Percentiles rank a stretch among this genome's conserved stretches.
These are phyloP conservation scores for Phyllostomus discolor DNA, from an alignment of 2,113 vertebrate genomes.

Conservation along the genomic window DNA sequence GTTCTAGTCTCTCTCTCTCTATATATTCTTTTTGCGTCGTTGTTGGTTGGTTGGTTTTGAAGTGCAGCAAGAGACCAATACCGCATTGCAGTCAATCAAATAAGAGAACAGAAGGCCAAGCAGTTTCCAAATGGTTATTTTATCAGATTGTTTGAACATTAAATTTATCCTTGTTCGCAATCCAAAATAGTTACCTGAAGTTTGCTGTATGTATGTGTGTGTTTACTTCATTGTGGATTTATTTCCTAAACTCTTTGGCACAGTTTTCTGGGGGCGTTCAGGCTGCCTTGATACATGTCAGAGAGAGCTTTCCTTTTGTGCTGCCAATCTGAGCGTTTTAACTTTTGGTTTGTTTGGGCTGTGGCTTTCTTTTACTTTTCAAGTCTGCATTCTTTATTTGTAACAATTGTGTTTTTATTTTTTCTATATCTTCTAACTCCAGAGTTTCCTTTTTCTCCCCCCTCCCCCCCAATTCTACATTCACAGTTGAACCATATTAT, in stretches of 20 bases:
- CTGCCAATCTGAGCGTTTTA: conserved; percentile 76
- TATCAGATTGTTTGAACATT: conserved; percentile 80
- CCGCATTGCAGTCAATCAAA: conserved; percentile 79
- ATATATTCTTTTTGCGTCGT: conserved; percentile 40
- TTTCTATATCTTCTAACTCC: conserved; percentile 74
- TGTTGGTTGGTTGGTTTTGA: conserved; percentile 80
- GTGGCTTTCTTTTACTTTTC: conserved; percentile 57
- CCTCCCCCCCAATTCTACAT: conserved; percentile 77
- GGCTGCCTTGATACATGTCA: conserved; percentile 78
- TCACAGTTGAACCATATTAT: conserved; percentile 85
- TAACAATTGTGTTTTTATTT: conserved; percentile 62
- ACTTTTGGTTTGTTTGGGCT: conserved; percentile 28
- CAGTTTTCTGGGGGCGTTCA: conserved; percentile 81
- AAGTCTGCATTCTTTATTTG: conserved; percentile 67
- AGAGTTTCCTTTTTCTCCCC: conserved; percentile 52
- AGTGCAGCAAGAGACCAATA: conserved; percentile 86
- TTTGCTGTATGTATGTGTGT: conserved; percentile 61
- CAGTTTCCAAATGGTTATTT: conserved; percentile 82
- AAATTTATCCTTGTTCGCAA: conserved; percentile 78
- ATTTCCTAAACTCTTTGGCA: conserved; percentile 90
- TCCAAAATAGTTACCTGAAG: conserved; percentile 83
- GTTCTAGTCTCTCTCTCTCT: conserved; percentile 75
- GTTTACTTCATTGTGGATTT: conserved; percentile 69
- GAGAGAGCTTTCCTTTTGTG: conserved; percentile 75
- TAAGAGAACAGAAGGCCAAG: conserved; percentile 82